Percentiles rank a stretch among this genome's conserved stretches.
phyloP scores from a whole-genome alignment of 2,113 vertebrate species.

The Cavia aperea region DNA sequence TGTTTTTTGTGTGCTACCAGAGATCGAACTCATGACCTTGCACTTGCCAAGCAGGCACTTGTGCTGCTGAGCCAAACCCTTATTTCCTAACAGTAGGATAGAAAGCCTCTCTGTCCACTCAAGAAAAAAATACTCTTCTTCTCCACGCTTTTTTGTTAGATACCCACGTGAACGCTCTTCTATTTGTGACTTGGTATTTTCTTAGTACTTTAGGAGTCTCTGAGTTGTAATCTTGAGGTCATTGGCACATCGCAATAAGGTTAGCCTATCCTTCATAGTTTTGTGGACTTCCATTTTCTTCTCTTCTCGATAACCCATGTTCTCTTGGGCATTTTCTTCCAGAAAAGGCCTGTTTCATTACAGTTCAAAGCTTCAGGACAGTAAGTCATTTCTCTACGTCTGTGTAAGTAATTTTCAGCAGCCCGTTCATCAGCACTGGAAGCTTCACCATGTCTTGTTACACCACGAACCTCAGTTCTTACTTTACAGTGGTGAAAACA shows the following conservation, averaged over 20 bases:
- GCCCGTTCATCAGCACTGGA: background rate
- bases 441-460: background rate
- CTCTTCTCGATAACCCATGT: background rate
- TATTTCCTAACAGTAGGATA: background rate
- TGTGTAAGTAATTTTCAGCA: background rate
- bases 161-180: background rate
- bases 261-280: background rate
- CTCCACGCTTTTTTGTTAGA: background rate
- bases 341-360: background rate
- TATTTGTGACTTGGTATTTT: background rate
- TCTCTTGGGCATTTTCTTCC: background rate
- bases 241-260: background rate
- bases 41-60: too few relatives aligned
- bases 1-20: too few relatives aligned
- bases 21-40: too few relatives aligned
- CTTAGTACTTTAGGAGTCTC: background rate
- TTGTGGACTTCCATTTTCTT: background rate
- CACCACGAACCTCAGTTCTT: background rate
- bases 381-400: too few relatives aligned
- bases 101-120: background rate
- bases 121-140: background rate
- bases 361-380: background rate
- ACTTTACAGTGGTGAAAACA: background rate
- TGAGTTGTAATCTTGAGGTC: background rate
- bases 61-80: too few relatives aligned